These are phyloP conservation scores for Centropus bengalensis DNA, from an alignment of 2,113 vertebrate species.

Conservation along the genomic window DNA sequence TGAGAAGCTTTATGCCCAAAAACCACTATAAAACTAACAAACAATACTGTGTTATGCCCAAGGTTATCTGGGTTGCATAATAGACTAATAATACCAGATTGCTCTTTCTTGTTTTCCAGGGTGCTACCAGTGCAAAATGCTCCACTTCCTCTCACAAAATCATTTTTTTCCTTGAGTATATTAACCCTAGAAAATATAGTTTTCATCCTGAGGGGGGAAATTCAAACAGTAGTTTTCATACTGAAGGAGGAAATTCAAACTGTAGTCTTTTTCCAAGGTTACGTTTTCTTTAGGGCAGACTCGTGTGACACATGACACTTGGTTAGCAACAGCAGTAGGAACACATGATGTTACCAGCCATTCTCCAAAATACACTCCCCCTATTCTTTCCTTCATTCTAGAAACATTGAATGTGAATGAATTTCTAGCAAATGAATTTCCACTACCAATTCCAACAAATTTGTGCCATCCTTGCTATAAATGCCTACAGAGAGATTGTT, in stretches of 20 bases:
- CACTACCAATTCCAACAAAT: background rate
- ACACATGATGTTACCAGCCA: accelerated
- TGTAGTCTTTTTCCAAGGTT: background rate
- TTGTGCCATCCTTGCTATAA: background rate
- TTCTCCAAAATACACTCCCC: background rate
- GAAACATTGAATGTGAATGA: background rate
- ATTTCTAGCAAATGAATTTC: background rate
- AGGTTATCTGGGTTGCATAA: background rate
- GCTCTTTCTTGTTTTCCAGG: background rate
- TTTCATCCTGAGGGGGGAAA: background rate
- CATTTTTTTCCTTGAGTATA: background rate
- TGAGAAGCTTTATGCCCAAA: background rate
- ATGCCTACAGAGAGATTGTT: accelerated
- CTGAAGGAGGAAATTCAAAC: background rate
- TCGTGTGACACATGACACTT: background rate
- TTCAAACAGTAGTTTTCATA: background rate
- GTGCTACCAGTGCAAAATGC: background rate
- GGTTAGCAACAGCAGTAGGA: background rate
- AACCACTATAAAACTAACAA: background rate
- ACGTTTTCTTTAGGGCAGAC: background rate
- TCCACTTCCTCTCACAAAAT: background rate
- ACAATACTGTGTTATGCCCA: background rate
- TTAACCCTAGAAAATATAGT: background rate
- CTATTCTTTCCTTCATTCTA: background rate
- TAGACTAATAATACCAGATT: background rate